Evolutionary conservation across 2,113 vertebrate genomes (phyloP).

Genomic region (Trematomus loennbergii): DNA sequence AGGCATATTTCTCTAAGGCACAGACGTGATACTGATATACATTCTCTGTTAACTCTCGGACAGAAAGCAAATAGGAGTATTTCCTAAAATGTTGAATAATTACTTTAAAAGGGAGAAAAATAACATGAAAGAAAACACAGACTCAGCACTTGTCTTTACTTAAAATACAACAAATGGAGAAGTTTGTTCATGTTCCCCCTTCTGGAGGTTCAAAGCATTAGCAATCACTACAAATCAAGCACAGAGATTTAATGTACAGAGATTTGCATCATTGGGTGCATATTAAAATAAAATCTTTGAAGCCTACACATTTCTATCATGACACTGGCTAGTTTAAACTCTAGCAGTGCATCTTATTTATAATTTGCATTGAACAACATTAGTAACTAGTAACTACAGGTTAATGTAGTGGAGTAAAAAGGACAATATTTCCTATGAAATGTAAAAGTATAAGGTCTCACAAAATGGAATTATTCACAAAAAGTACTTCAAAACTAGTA

Average conservation of each 20-base stretch:
- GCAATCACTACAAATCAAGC: conserved; percentile 62
- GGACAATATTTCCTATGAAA: conserved; percentile 41
- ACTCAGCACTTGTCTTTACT: conserved; percentile 59
- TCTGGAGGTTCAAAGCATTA: conserved; percentile 49
- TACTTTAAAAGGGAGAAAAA: conserved; percentile 22
- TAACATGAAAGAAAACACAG: conserved; percentile 40
- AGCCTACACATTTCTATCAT: conserved; percentile 46
- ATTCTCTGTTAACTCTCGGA: not conserved
- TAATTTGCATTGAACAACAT: conserved; percentile 49
- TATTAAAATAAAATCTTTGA: conserved; percentile 64
- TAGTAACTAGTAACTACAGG: conserved; percentile 49
- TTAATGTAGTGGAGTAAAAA: conserved; percentile 54
- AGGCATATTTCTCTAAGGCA: not conserved
- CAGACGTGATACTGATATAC: not conserved
- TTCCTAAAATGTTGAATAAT: conserved; percentile 1
- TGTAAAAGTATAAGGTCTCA: conserved; percentile 52
- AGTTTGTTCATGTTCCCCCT: conserved; percentile 55
- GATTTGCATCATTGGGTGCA: conserved; percentile 51
- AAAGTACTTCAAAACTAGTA: conserved; percentile 43
- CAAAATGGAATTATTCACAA: conserved; percentile 50
- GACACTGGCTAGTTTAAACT: conserved; percentile 41
- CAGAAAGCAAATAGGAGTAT: not conserved
- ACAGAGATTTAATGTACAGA: conserved; percentile 66
- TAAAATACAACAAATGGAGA: conserved; percentile 58
- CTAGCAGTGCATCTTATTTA: conserved; percentile 47